Conservation (phyloP, 2,888 invertebrate genomes). For the Zygothrica quintamaculata region DNA sequence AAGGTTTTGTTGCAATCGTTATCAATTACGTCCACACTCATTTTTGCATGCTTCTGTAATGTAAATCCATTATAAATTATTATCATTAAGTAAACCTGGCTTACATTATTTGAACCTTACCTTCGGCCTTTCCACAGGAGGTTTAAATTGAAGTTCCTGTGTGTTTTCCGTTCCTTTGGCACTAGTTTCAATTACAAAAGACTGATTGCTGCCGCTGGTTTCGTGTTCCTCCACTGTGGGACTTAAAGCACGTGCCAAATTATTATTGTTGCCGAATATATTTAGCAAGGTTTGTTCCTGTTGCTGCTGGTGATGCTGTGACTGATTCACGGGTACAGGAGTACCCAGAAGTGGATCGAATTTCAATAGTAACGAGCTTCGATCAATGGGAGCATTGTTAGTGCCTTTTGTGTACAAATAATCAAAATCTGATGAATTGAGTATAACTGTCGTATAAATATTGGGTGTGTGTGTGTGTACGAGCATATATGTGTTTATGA, state of each 20-base stretch:
- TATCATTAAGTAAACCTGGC: not conserved
- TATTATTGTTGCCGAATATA: conserved; percentile 48
- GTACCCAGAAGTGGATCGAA: conserved; percentile 84
- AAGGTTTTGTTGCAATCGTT: conserved; percentile 84
- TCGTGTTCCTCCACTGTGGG: conserved; percentile 83
- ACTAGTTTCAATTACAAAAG: conserved; percentile 67
- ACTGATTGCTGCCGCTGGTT: conserved; percentile 71
- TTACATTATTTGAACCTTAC: conserved; percentile 33
- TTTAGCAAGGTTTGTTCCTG: conserved; percentile 60
- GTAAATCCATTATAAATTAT: conserved; percentile 1
- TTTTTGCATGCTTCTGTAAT: conserved; percentile 83
- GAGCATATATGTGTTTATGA: conserved; percentile 9
- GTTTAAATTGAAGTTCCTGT: conserved; percentile 53
- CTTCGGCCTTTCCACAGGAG: conserved; percentile 66
- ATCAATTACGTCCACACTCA: conserved; percentile 85
- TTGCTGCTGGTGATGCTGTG: conserved; percentile 56
- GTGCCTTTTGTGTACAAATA: conserved; percentile 84
- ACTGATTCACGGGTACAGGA: conserved; percentile 79
- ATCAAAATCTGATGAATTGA: conserved; percentile 84
- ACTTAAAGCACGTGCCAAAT: conserved; percentile 66
- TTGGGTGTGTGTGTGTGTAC: conserved; percentile 10
- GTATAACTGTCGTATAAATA: conserved; percentile 75
- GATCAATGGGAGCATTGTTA: conserved; percentile 79
- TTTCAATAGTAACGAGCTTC: conserved; percentile 83
- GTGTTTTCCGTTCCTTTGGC: conserved; percentile 54